Percentiles rank a stretch among this genome's conserved stretches.
Evolutionary conservation across 2,113 vertebrate genomes (phyloP).

Genomic region (Syngnathus typhle): DNA sequence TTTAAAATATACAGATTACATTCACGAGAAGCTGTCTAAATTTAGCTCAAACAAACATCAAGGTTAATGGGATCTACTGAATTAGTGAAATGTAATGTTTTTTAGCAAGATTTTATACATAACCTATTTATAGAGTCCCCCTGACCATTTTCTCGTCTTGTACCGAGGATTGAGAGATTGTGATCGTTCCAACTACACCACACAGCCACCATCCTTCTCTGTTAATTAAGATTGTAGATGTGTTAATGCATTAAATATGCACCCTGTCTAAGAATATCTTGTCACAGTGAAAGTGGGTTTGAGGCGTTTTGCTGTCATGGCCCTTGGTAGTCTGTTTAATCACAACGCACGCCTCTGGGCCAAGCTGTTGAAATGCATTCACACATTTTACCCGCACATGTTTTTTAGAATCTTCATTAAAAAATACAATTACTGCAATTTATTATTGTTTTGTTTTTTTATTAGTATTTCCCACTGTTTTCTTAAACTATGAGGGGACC

Average conservation of each 20-base stretch:
- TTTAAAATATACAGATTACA: too few species aligned
- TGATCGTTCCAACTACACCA: slow-evolving; percentile 39
- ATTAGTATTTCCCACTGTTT: neutral
- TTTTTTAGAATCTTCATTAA: neutral
- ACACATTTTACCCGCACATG: neutral
- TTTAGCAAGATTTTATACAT: slow-evolving; percentile 20
- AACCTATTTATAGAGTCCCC: slow-evolving; percentile 49
- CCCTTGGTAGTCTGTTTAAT: slow-evolving; percentile 19
- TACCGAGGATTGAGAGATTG: slow-evolving; percentile 46
- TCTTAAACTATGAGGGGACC: slow-evolving; percentile 2
- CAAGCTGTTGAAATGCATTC: neutral
- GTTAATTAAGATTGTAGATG: slow-evolving; percentile 65
- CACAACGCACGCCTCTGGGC: neutral
- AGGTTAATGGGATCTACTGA: slow-evolving; percentile 20
- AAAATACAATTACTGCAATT: neutral
- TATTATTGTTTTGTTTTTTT: neutral
- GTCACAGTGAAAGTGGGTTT: slow-evolving; percentile 26
- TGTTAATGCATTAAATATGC: slow-evolving; percentile 68
- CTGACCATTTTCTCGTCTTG: slow-evolving; percentile 43
- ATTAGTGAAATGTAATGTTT: slow-evolving; percentile 15
- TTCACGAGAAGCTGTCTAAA: too few species aligned
- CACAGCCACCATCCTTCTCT: slow-evolving; percentile 30
- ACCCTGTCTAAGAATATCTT: slow-evolving; percentile 65
- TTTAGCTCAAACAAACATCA: neutral
- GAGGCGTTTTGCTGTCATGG: slow-evolving; percentile 13